Conservation (phyloP, 1,140 invertebrate genomes). For the Andrena cerasifolii region DNA sequence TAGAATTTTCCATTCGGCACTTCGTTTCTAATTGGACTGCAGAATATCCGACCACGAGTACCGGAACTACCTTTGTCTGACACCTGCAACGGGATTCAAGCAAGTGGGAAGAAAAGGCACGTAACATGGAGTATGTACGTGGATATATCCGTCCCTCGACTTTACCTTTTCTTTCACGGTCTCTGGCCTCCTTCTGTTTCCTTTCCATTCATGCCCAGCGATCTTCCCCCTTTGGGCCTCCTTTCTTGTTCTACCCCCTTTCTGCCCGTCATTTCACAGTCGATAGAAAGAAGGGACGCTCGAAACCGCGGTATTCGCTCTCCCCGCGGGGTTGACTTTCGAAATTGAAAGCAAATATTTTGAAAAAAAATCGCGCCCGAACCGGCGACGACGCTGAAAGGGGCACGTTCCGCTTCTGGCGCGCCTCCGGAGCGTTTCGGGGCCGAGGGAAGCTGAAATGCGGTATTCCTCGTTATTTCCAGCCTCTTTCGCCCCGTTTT, state of each 20-base stretch:
- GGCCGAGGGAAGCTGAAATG: background rate
- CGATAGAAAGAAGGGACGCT: background rate
- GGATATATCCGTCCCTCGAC: constrained; percentile 13
- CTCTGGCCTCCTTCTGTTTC: background rate
- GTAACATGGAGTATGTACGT: constrained; percentile 34
- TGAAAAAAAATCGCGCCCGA: background rate
- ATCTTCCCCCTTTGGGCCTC: too few relatives aligned
- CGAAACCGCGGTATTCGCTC: background rate
- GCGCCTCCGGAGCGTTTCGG: background rate
- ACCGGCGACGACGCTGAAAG: background rate
- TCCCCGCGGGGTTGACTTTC: background rate
- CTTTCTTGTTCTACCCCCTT: too few relatives aligned
- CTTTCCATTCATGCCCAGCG: background rate
- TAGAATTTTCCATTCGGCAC: constrained; percentile 54
- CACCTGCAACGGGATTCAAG: background rate
- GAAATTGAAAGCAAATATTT: constrained; percentile 44
- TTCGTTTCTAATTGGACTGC: constrained; percentile 50
- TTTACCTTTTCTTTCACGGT: background rate
- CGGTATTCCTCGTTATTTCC: constrained; percentile 30
- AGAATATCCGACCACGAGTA: constrained; percentile 29
- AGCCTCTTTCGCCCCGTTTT: background rate
- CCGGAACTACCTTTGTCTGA: constrained; percentile 38
- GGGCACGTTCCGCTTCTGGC: background rate
- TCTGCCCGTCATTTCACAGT: background rate
- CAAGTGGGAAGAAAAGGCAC: constrained; percentile 19